These are phyloP conservation scores for Eilema sororculum DNA, from an alignment of 2,888 invertebrate species.

Conservation along the genomic window DNA sequence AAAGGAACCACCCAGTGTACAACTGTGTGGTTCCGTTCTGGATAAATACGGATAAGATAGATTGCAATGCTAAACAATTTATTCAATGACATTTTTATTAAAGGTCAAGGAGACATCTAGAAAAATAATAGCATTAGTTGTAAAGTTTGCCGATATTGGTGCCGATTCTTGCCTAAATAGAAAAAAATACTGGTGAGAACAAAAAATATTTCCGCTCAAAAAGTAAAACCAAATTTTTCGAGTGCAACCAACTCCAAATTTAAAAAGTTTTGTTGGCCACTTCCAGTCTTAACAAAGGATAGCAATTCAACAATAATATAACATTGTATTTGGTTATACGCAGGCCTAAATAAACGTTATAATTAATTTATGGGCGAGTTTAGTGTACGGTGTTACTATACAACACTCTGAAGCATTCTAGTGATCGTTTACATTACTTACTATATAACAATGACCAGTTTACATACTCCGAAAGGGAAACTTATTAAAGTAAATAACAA, in stretches of 20 bases:
- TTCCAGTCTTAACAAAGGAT: neutral
- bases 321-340: neutral
- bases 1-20: too few relatives aligned
- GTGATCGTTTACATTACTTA: neutral
- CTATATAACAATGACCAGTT: neutral
- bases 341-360: conserved; percentile 6
- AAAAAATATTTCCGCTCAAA: neutral
- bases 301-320: neutral
- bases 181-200: neutral
- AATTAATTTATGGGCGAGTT: neutral
- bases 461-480: neutral
- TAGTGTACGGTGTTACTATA: neutral
- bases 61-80: too few relatives aligned
- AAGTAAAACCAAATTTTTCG: neutral
- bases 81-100: too few relatives aligned
- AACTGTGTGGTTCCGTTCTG: too few relatives aligned
- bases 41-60: too few relatives aligned
- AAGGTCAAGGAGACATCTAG: too few relatives aligned
- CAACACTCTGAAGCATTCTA: neutral
- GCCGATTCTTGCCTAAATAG: too few relatives aligned
- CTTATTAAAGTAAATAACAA: conserved; percentile 3
- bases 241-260: neutral
- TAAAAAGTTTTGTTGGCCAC: neutral
- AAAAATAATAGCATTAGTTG: too few relatives aligned
- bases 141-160: too few relatives aligned